phyloP scores from a whole-genome alignment of 2,888 invertebrate genomes.

The Morpho achilles region DNA sequence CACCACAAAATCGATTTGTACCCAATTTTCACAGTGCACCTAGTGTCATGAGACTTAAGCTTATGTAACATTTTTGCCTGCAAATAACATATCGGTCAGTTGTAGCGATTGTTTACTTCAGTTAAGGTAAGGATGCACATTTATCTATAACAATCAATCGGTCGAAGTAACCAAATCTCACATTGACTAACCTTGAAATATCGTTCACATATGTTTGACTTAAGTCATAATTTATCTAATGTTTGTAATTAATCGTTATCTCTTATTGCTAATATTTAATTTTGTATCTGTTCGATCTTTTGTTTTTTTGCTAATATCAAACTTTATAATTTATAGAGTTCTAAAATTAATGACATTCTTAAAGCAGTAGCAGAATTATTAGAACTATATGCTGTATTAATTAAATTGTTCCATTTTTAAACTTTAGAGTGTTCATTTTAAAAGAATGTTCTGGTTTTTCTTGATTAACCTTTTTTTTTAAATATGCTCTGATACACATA shows the following conservation, averaged over 20 bases:
- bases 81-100: constrained; percentile 55
- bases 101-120: constrained; percentile 61
- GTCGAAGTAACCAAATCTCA: constrained; percentile 10
- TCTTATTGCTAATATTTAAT: background rate
- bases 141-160: constrained; percentile 24
- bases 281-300: background rate
- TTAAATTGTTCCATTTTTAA: constrained; percentile 1
- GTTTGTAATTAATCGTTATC: constrained; percentile 5
- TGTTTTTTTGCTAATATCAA: too few species aligned
- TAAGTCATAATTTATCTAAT: constrained; percentile 12
- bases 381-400: too few species aligned
- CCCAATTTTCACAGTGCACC: constrained; percentile 43
- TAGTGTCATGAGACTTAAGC: constrained; percentile 66
- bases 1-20: constrained; percentile 49
- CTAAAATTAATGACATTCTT: too few species aligned
- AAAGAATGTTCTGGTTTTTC: too few species aligned
- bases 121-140: constrained; percentile 58
- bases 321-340: too few species aligned
- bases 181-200: constrained; percentile 17
- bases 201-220: constrained; percentile 15
- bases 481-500: too few species aligned
- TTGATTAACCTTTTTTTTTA: too few species aligned
- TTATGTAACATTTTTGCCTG: constrained; percentile 72
- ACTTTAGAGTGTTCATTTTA: background rate
- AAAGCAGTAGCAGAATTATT: too few species aligned